Evolutionary conservation across 2,888 invertebrate species (phyloP), one percentile per base, ranked within the genome.

Genomic region (Pherbina coryleti): DNA sequence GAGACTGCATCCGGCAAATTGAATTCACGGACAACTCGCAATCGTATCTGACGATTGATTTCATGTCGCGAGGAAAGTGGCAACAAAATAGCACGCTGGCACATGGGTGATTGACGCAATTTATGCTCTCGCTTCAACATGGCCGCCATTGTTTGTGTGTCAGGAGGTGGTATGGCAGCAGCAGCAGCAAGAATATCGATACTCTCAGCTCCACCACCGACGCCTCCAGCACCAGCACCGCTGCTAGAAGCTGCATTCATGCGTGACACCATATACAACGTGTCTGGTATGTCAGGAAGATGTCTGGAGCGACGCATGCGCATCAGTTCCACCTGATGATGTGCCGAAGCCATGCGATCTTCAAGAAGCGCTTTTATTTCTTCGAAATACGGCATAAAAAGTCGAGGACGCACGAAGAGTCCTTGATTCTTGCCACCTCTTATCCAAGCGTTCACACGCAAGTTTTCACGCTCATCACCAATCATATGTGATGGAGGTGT

Each of bases 361-460:
- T 96, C 96, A 73, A 97, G 92, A 83, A 97, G 90, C 76, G 93
- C 92, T 92, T 97, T 98, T 14, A 97, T 93, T 91, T 98, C 98
- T 88, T 98, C 98, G 84, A 96, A 96, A 89, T 98, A 98, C 55
- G 98, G 98, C 92, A 96, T 94, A 90, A 98, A 98, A 80, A 97
- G 93, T 64, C 98, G 91, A 72, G 98, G 97, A 82, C 97, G 93
- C 7, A 96, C 94, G 87, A 93, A 93, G 14, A 95, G 90, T 76
- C 95, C 95, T 84, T 93, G 93, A 83, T 91, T 91, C 84, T 93
- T 93, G 17, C 92, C 92, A 72, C 94, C 93, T 25, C 94, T 93
- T 80, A 96, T 94, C 96, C 96, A 96, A 57, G 96, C 96, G 87
- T 94, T 94, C 81, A 93, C 91, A 72, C 93, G 90, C 66, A 93